Base-by-base conservation (phyloP, 2,797 vertebrate species). In the Phaenicophaeus curvirostris region DNA sequence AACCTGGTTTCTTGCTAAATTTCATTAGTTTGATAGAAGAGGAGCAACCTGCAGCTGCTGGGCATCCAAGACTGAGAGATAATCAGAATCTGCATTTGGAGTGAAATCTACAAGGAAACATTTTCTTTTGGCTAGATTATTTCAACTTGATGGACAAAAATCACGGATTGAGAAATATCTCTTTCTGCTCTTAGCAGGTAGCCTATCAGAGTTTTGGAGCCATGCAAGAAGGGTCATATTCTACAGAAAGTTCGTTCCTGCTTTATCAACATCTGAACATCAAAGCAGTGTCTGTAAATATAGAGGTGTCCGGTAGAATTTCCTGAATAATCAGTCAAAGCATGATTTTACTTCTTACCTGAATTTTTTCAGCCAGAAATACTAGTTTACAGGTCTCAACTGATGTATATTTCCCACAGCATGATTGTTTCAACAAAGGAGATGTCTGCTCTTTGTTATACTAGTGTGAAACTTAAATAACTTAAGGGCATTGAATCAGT, bases 31-130 rank as follows among this genome's bases (percentile, higher is more conserved):
- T 79, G 14, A 31, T 53, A 21, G 5, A 66, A 8, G 17, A 79
- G 13, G 9, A 42, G 4, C 2, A 79, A 16, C 13, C 20, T 50
- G 28, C 63, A 17, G 5, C 13, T 63, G 6, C 35, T 39, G 21
- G 28, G 3, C 4, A n/a, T 42, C 0, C 0, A 48, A 53, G 33
- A 27, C 11, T 23, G 6, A 61, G 6, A 12, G 25, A 11, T 8
- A 4, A 81, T n/a, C 31, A 58, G 84, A 92, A 61, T 9, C 7
- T 51, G 27, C 15, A 21, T 68, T 81, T 68, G 24, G 4, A 50
- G 17, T 28, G 25, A 85, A 33, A 35, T 69, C 13, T 75, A 8
- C 19, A 53, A 6, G 58, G 31, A 59, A 23, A 41, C 1, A 15
- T 33, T 54, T 72, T 57, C 20, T 66, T 14, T 30, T 18, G 66